Percentiles rank a stretch among this genome's conserved stretches.
Conservation (phyloP, 2,113 vertebrate genomes). For the Corythaixoides concolor region DNA sequence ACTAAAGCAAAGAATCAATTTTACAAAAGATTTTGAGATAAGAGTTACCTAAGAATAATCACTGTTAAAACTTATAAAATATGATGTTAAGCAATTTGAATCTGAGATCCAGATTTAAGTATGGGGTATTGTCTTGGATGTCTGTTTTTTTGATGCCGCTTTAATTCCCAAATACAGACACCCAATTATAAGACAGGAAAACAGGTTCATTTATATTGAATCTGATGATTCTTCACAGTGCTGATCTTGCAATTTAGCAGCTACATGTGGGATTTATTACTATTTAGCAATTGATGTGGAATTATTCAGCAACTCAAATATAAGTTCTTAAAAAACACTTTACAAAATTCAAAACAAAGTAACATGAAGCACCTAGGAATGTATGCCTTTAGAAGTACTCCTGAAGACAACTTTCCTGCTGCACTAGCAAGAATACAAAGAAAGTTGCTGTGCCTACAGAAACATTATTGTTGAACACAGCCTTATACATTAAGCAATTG, state of each 20-base stretch:
- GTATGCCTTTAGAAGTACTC: background rate
- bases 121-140: background rate
- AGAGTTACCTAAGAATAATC: background rate
- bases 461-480: background rate
- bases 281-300: background rate
- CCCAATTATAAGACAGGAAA: background rate
- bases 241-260: background rate
- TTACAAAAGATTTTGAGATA: background rate
- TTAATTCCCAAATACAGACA: background rate
- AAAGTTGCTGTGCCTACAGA: conserved; percentile 17
- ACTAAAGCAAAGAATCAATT: background rate
- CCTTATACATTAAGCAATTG: background rate
- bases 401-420: background rate
- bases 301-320: background rate
- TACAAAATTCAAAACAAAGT: background rate
- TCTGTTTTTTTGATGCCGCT: background rate
- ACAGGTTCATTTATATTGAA: background rate
- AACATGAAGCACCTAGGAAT: background rate
- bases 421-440: background rate
- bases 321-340: background rate
- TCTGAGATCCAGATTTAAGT: background rate
- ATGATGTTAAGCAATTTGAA: background rate
- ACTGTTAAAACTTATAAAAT: background rate
- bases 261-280: background rate
- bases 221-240: background rate